These are phyloP conservation scores for Drosophila greeni DNA, from an alignment of 2,888 invertebrate genomes.

Conservation along the genomic window DNA sequence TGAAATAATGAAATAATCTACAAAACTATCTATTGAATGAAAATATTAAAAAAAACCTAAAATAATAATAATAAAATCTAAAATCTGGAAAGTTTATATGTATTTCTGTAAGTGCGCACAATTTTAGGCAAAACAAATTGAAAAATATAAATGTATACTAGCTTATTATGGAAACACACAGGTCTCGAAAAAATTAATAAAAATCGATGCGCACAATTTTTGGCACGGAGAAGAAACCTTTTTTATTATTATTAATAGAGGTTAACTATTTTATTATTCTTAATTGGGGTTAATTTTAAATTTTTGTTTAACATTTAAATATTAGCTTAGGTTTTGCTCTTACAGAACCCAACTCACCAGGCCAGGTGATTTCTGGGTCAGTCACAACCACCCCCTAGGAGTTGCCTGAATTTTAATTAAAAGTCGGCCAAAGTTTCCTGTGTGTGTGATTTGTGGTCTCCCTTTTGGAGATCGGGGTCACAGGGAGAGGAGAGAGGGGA, in stretches of 20 bases:
- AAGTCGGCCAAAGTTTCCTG: neutral
- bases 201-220: conserved; percentile 26
- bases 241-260: neutral
- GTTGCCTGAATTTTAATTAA: neutral
- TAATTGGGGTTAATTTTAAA: neutral
- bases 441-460: neutral
- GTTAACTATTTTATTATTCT: neutral
- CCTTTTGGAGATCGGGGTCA: neutral
- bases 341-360: neutral
- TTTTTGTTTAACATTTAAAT: neutral
- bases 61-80: neutral
- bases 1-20: neutral
- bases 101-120: conserved; percentile 16
- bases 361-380: neutral
- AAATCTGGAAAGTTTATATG: conserved; percentile 2
- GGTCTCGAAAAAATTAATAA: conserved; percentile 17
- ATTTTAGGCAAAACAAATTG: conserved; percentile 4
- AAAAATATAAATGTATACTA: conserved; percentile 8
- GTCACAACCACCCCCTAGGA: neutral
- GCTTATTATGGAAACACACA: conserved; percentile 11
- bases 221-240: conserved; percentile 1
- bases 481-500: neutral
- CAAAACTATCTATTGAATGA: conserved; percentile 2
- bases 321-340: neutral
- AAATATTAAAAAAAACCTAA: neutral